Base-by-base conservation (phyloP, 2,113 vertebrate species). In the Grantiella picta region DNA sequence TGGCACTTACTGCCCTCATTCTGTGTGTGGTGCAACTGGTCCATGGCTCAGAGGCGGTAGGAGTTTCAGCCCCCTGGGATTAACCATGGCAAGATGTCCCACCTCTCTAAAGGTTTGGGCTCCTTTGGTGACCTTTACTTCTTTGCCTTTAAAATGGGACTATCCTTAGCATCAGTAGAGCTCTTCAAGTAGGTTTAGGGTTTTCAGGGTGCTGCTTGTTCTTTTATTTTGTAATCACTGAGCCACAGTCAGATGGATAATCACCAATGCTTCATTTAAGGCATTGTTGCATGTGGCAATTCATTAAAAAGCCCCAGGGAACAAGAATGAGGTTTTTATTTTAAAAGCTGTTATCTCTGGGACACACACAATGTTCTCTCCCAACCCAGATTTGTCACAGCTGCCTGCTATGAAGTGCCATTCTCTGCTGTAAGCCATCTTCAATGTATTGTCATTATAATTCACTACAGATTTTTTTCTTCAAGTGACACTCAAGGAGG, bases 361-460 rank as follows among this genome's bases (percentile, higher is more conserved):
- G 76, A 90, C 85, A 84, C 86, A 86, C 75, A 86, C 92, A 94
- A 44, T 87, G 91, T 82, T 94, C 78, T 91, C 66, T 82, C 8
- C 23, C 70, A 95, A 78, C 47, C 52, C 49, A 68, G 82, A 93
- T 96, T 96, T 86, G 93, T 95, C 94, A 93, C 93, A 93, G 85
- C 38, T 1, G 1, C 64, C 85, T 94, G 90, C 93, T 78, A 18
- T 73, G 53, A 86, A 95, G 73, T 24, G 2, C 84, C 73, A 35
- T 82, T 89, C 81, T 94, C 87, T 57, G 61, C 93, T 96, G 45
- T 57, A 86, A 95, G 36, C 80, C 60, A 83, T 92, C 90, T 75
- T 86, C 85, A 75, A 10, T 78, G 71, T 25, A 83, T 71, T 96
- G 95, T 95, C 92, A 73, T 92, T 88, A 36, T 78, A 90, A 96